phyloP scores from a whole-genome alignment of 2,888 invertebrate species.

The Mimas tiliae region DNA sequence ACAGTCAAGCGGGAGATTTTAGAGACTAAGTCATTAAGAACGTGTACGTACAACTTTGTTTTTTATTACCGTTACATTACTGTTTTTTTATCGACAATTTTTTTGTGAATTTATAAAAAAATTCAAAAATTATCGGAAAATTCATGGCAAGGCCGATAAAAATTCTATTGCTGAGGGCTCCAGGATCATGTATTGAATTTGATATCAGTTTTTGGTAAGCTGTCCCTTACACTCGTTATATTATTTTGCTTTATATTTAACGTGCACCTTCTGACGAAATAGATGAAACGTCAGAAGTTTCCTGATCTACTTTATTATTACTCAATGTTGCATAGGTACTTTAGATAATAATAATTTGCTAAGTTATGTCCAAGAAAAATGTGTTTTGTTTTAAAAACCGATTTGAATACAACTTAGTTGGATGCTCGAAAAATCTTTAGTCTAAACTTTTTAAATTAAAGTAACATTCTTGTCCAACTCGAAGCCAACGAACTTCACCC shows the following conservation, averaged over 20 bases:
- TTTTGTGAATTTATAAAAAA: too few relatives aligned
- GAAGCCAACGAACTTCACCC: constrained; percentile 43
- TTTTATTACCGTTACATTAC: too few relatives aligned
- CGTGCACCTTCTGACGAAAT: neutral
- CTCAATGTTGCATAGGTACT: neutral
- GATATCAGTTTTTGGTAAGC: too few relatives aligned
- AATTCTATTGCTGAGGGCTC: too few relatives aligned
- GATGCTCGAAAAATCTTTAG: constrained; percentile 41
- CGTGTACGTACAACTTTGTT: too few relatives aligned
- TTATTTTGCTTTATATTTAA: neutral
- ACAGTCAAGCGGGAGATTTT: too few relatives aligned
- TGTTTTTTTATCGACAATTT: too few relatives aligned
- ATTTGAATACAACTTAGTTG: constrained; percentile 38
- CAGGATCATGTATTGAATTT: too few relatives aligned
- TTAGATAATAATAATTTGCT: constrained; percentile 3
- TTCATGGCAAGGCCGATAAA: too few relatives aligned
- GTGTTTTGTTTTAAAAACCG: constrained; percentile 37
- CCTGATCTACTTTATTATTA: neutral
- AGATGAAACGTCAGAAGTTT: neutral
- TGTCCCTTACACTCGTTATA: neutral
- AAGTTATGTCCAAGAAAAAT: constrained; percentile 27
- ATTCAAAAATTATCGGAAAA: too few relatives aligned
- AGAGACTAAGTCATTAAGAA: too few relatives aligned
- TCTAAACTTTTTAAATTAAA: constrained; percentile 51
- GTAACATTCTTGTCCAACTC: constrained; percentile 45